Base-by-base conservation (phyloP, 2,113 vertebrate genomes). In the Ophthalmolycus amberensis region DNA sequence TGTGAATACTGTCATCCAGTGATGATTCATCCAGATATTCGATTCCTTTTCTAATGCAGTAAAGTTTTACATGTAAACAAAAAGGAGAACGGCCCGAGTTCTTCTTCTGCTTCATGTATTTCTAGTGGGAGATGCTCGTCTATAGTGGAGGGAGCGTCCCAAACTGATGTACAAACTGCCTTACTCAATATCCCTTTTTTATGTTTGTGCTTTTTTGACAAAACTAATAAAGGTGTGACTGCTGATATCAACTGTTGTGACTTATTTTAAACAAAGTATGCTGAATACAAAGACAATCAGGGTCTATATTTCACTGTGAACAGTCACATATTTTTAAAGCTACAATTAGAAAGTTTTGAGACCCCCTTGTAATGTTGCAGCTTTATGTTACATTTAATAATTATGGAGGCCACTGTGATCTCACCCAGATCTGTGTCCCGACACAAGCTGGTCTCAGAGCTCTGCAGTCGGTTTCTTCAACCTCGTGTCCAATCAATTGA, bases 171-270 rank as follows among this genome's bases (percentile, higher is more conserved):
- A 90, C 84, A 89, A 89, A 93, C 87, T 95, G 95, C 94, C 95
- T 95, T 96, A 95, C 83, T 84, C 84, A 7, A 90, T 91, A 89
- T 82, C 91, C 79, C 80, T 92, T 95, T 95, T 94, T 93, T 94
- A 92, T 92, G 90, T 94, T 93, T 93, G 73, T 93, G 90, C 75
- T 92, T 94, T 95, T 95, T 91, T 90, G 89, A 94, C 80, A 46
- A 44, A 87, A 89, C 89, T 32, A 90, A 76, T 89, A 94, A 92
- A 90, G 58, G 85, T 91, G 80, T 91, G 85, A 90, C 89, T 88
- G 73, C 71, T 70, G 63, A 83, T 79, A 38, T 37, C 15, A 67
- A 16, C 8, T 82, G 25, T 60, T 0, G 0, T 46, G 63, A 14
- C n/a, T 54, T 69, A 18, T 16, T 38, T 75, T 34, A 12, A 29